Evolutionary conservation across 2,797 vertebrate species (phyloP).

Genomic region (Myotis planiceps): DNA sequence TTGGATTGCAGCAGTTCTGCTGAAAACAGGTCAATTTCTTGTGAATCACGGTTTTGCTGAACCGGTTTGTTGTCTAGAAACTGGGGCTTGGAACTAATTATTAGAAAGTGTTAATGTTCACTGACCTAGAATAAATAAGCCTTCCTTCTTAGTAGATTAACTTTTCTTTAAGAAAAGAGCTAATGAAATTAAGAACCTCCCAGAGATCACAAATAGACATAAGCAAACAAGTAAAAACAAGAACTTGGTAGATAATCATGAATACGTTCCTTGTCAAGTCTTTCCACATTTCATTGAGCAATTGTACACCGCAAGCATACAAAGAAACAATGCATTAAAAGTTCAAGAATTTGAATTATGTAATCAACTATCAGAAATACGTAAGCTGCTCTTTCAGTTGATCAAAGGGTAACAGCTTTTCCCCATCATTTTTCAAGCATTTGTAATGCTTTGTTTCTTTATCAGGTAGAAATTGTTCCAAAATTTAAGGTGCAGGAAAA

Average conservation of each 20-base stretch:
- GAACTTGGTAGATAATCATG: not conserved
- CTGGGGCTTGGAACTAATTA: constrained; percentile 3
- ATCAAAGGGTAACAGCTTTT: not conserved
- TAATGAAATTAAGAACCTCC: constrained; percentile 56
- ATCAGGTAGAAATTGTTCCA: not conserved
- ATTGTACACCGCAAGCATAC: constrained; percentile 17
- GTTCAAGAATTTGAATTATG: constrained; percentile 37
- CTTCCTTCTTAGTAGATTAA: constrained; percentile 43
- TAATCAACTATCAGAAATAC: not conserved
- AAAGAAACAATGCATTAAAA: not conserved
- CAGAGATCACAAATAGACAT: constrained; percentile 40
- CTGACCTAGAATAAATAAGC: constrained; percentile 42
- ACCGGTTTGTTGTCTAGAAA: constrained; percentile 24
- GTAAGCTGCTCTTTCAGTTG: not conserved
- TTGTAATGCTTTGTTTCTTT: not conserved
- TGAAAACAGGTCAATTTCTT: constrained; percentile 41
- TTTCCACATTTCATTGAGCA: constrained; percentile 51
- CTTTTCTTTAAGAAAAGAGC: constrained; percentile 58
- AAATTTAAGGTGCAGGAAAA: not conserved
- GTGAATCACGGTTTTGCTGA: constrained; percentile 38
- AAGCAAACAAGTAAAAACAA: constrained; percentile 53
- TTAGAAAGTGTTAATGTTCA: constrained; percentile 40
- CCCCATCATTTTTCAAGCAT: not conserved
- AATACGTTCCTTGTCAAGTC: constrained; percentile 23
- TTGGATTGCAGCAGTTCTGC: not conserved